These are phyloP conservation scores for Papilio polyxenes DNA, from an alignment of 1,140 invertebrate species.

Conservation along the genomic window DNA sequence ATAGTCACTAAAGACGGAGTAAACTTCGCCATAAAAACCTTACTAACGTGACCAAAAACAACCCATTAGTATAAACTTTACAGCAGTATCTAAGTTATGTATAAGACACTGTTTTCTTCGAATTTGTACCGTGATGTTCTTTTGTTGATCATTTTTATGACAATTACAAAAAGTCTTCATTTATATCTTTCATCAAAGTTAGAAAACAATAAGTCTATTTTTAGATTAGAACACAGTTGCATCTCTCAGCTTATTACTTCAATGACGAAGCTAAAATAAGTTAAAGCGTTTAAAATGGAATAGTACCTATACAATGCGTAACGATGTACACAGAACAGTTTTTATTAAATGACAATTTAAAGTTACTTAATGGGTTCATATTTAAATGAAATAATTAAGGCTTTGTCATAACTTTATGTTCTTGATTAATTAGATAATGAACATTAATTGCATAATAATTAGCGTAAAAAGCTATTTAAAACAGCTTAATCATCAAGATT, in stretches of 20 bases:
- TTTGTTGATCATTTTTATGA: background rate
- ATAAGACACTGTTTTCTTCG: background rate
- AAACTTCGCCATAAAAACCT: constrained; percentile 48
- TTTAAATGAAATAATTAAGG: background rate
- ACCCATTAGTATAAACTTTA: constrained; percentile 37
- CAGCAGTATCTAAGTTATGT: constrained; percentile 1
- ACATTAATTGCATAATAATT: background rate
- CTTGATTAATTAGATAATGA: background rate
- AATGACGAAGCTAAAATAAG: constrained; percentile 47
- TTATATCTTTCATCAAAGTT: background rate
- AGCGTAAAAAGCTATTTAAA: too few species aligned
- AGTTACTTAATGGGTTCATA: background rate
- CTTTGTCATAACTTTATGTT: background rate
- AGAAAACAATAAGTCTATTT: background rate
- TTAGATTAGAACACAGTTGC: constrained; percentile 46
- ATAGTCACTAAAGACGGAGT: constrained; percentile 45
- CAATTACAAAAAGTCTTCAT: background rate
- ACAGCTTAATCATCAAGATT: too few species aligned
- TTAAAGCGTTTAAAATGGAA: constrained; percentile 23
- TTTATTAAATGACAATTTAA: background rate
- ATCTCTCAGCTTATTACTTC: constrained; percentile 50
- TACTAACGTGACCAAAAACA: constrained; percentile 44
- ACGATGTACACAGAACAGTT: background rate
- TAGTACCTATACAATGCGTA: constrained; percentile 37
- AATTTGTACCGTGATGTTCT: background rate